These are phyloP conservation scores for Drosophila incognita DNA, from an alignment of 2,888 invertebrate species.

Conservation along the genomic window DNA sequence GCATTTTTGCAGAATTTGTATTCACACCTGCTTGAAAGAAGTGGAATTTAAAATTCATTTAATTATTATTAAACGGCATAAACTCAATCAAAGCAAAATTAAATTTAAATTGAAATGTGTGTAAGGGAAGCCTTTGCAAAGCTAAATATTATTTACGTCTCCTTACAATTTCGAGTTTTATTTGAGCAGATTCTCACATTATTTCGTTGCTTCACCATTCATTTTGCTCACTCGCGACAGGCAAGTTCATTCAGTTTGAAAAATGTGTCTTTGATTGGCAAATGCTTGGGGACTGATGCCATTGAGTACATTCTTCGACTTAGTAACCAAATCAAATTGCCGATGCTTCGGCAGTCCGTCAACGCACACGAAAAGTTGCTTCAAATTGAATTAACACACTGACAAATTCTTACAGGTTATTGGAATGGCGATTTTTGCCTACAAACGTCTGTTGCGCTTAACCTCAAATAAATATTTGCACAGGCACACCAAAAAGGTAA, in stretches of 20 bases:
- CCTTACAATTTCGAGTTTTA: not conserved
- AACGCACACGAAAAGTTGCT: constrained; percentile 32
- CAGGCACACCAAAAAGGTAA: constrained; percentile 51
- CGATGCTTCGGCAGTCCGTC: constrained; percentile 26
- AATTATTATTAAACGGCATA: not conserved
- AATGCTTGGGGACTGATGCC: constrained; percentile 16
- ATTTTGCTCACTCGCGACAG: not conserved
- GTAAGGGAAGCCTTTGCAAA: not conserved
- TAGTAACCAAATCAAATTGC: constrained; percentile 38
- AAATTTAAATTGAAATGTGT: not conserved
- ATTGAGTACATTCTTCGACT: constrained; percentile 22
- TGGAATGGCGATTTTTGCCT: constrained; percentile 16
- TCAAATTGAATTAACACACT: constrained; percentile 61
- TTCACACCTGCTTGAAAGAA: not conserved
- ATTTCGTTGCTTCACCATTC: not conserved
- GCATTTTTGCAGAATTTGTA: not conserved
- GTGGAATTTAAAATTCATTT: not conserved
- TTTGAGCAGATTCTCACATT: not conserved
- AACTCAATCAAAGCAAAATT: not conserved
- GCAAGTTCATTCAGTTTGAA: constrained; percentile 2
- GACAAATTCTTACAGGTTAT: constrained; percentile 39
- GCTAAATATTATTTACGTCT: not conserved
- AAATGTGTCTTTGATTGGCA: constrained; percentile 22
- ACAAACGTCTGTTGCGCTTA: constrained; percentile 53
- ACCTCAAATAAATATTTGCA: constrained; percentile 70